Conservation (phyloP, 1,140 invertebrate species). For the Neelides sp. region DNA sequence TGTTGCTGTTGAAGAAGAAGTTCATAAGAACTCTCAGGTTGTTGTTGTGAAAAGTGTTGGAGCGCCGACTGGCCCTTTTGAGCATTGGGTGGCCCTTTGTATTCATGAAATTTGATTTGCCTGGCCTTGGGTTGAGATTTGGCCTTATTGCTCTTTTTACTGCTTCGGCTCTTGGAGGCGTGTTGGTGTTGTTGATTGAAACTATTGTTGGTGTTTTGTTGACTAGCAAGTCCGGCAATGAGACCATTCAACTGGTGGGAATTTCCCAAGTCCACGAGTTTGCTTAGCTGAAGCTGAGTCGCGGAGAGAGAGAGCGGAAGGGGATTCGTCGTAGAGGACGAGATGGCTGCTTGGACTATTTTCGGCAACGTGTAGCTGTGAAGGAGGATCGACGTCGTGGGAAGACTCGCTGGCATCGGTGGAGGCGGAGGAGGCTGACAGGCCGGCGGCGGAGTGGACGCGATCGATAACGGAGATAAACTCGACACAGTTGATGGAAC, state of each 20-base stretch:
- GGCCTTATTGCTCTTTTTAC: constrained; percentile 45
- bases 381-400: too few species aligned
- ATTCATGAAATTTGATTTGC: constrained; percentile 95
- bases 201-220: too few species aligned
- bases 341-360: too few species aligned
- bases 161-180: constrained; percentile 17
- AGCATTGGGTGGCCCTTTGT: constrained; percentile 89
- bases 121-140: constrained; percentile 69
- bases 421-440: too few species aligned
- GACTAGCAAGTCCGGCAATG: too few species aligned
- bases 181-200: constrained; percentile 12
- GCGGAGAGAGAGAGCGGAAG: too few species aligned
- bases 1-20: constrained; percentile 86
- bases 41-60: constrained; percentile 25
- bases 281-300: too few species aligned
- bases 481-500: constrained; percentile 20
- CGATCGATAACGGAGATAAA: too few species aligned
- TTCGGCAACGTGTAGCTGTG: too few species aligned
- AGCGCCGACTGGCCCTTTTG: constrained; percentile 43
- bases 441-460: too few species aligned
- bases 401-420: too few species aligned
- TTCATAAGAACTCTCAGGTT: constrained; percentile 75
- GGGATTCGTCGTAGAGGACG: too few species aligned
- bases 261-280: background rate
- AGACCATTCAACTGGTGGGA: constrained; percentile 4